Evolutionary conservation across 2,888 invertebrate species (phyloP), one percentile per base, ranked within the genome.

Genomic region (Tiliacea citrago): DNA sequence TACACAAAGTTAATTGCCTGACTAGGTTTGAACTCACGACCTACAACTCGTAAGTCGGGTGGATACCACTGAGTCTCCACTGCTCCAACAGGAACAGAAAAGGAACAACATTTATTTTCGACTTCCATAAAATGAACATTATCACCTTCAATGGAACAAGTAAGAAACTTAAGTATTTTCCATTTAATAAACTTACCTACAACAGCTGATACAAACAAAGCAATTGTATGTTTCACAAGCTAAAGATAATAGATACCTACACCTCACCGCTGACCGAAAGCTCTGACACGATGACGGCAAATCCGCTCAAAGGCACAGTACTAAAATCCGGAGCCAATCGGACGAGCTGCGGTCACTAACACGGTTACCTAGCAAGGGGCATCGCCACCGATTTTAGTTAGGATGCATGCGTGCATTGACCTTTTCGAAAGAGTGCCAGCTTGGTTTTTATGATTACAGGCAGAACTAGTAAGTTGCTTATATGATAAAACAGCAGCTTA

Each of bases 241-340:
- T 29, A 9, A 8, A 9, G 13, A 10, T 68, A 29, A 75, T 29
- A 21, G 6, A 39, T 55, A n/a, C n/a, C n/a, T n/a, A 18, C 16
- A 61, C 0, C 24, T 61, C 4, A 42, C 13, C n/a, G 3, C 29
- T 49, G 3, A 70, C 69, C 24, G 3, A 57, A 68, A 76, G 49
- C 75, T 55, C 13, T 0, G 24, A 45, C 10, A 24, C 35, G 42
- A 21, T 57, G 21, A 13, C 13, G 18, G 10, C 24, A 51, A 75
- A 70, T 63, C 35, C 35, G 21, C 4, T 57, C 42, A 76, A 76
- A 76, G 62, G 42, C n/a, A 42, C 29, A 16, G 0, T 42, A 7
- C 76, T 70, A 57, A 77, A 77, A 76, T 45, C 35, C 55, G 9
- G 42, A 57, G 49, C 35, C 76, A 70, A 70, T 76, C 53, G n/a